Base-by-base conservation (phyloP, 1,140 invertebrate species). In the Steinernema feltiae region DNA sequence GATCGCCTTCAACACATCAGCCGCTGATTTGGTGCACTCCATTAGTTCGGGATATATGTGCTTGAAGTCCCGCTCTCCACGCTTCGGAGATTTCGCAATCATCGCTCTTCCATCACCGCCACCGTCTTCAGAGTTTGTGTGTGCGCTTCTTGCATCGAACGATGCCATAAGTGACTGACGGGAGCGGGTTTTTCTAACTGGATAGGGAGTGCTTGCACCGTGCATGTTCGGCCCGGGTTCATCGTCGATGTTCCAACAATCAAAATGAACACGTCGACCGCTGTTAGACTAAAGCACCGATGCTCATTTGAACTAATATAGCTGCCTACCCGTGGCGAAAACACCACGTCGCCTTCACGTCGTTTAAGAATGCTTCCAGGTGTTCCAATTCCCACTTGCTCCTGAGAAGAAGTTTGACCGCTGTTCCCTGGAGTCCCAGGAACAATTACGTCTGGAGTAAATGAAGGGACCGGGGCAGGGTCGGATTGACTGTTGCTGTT, bases 321-420 rank as follows among this genome's bases (percentile, higher is more conserved):
- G 7, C 24, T 12, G 53, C 53, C 24, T 21, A 63, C 53, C 24
- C 24, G 7, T n/a, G 53, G 53, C 12, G 53, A 41, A 41, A 41
- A 63, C 53, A 7, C 7, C 7, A 15, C 15, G 24, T 63, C 41
- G n/a, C 41, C 41, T 12, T 46, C 41, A 46, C 41, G 53, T 3
- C 53, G 53, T 63, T 63, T 63, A 3, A 63, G 53, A 63, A 63
- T 63, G 24, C 53, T 63, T 15, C 15, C 53, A 63, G 53, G 53
- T n/a, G 53, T 63, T 3, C 53, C 7, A n/a, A n/a, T 21, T n/a
- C n/a, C n/a, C n/a, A n/a, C n/a, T n/a, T n/a, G n/a, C 24, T 63
- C 53, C 24, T 63, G 53, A 3, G 53, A 15, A 21, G 2, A 17
- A 3, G 12, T 21, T 3, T n/a, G 7, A n/a, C 53, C 24, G 15